These are phyloP conservation scores for Etheostoma spectabile DNA, from an alignment of 2,113 vertebrate species.

Conservation along the genomic window DNA sequence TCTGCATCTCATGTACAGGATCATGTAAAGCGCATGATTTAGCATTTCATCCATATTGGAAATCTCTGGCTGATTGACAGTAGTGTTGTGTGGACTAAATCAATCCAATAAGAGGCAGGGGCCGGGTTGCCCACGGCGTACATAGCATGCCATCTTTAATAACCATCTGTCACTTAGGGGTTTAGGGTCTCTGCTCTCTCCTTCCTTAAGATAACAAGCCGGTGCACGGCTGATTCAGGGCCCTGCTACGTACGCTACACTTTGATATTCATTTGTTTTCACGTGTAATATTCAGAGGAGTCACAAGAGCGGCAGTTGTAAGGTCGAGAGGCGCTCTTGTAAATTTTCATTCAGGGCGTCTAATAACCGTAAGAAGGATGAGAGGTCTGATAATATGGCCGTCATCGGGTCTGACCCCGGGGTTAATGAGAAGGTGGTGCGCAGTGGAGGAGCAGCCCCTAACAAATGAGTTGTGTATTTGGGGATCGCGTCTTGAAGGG, in stretches of 20 bases:
- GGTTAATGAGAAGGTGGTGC: conserved; percentile 39
- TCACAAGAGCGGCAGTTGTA: neutral
- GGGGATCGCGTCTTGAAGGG: neutral
- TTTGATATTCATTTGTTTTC: neutral
- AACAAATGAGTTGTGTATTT: conserved; percentile 6
- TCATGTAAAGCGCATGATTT: neutral
- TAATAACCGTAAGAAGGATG: conserved; percentile 19
- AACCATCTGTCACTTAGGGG: conserved; percentile 12
- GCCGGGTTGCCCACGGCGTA: neutral
- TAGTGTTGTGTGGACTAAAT: neutral
- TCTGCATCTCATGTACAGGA: neutral
- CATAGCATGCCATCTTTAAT: conserved; percentile 13
- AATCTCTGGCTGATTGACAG: conserved; percentile 7
- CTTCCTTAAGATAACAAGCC: conserved; percentile 19
- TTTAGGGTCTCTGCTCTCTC: conserved; percentile 19
- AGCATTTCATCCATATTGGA: neutral
- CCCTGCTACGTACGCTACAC: no score
- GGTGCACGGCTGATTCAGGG: neutral
- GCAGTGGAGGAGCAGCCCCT: neutral
- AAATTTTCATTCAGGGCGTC: neutral
- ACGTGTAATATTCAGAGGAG: neutral
- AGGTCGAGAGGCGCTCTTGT: neutral
- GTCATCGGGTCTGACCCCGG: conserved; percentile 11
- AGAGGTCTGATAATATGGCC: neutral
- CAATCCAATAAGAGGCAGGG: conserved; percentile 10